phyloP scores from a whole-genome alignment of 2,888 invertebrate genomes.

The Malachius bipustulatus region DNA sequence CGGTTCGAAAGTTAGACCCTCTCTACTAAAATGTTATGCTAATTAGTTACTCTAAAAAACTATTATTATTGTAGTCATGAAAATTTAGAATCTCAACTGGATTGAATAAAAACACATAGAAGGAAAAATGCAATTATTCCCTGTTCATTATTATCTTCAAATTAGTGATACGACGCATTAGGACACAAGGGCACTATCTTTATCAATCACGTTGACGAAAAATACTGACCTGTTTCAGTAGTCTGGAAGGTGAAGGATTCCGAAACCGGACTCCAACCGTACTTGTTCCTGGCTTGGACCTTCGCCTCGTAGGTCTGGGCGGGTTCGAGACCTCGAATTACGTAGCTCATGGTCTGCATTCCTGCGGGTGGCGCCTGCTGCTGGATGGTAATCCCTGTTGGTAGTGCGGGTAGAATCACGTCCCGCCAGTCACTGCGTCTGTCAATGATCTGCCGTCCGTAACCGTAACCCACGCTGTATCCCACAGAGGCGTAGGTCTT shows the following conservation, averaged over 20 bases:
- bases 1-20: no score
- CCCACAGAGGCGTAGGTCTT: conserved; percentile 29
- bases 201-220: no score
- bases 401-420: conserved; percentile 43
- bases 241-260: conserved; percentile 52
- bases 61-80: no score
- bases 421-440: conserved; percentile 45
- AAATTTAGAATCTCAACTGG: no score
- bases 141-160: conserved; percentile 4
- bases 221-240: conserved; percentile 46
- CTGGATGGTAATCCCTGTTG: conserved; percentile 21
- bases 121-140: no score
- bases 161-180: not conserved
- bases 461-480: conserved; percentile 28
- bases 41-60: no score
- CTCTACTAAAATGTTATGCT: no score
- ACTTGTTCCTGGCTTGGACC: conserved; percentile 53
- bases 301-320: conserved; percentile 55
- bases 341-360: conserved; percentile 52
- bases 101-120: no score
- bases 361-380: conserved; percentile 36
- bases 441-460: conserved; percentile 32
- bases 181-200: no score
- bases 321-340: conserved; percentile 52
- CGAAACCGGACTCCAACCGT: conserved; percentile 54